Evolutionary conservation across 37 sponge, comb jelly and placozoan genomes (phyloP).

Genomic region (Beroe forskalii): DNA sequence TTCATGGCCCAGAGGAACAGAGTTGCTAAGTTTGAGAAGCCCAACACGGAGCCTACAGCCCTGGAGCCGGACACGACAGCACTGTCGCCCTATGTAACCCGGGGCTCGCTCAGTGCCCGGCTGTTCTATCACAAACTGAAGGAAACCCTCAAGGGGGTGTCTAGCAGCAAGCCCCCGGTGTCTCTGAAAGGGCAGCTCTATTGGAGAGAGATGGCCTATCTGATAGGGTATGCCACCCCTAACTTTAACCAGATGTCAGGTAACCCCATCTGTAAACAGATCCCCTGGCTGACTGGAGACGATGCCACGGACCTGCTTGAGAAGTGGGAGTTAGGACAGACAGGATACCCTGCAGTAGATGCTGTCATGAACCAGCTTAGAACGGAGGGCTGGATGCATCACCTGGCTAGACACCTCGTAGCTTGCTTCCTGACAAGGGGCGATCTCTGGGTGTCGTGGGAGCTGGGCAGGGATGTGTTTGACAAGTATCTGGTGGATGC

Average conservation of each 20-base stretch:
- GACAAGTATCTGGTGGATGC: conserved; percentile 80
- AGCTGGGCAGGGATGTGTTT: conserved; percentile 80
- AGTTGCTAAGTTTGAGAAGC: conserved; percentile 61
- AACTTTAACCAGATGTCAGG: conserved; percentile 77
- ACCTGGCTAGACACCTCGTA: conserved; percentile 73
- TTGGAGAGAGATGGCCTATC: conserved; percentile 80
- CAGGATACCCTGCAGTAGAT: conserved; percentile 92
- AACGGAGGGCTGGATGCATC: conserved; percentile 81
- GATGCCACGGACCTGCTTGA: conserved; percentile 64
- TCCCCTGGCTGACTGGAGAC: conserved; percentile 78
- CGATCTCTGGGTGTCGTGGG: conserved; percentile 85
- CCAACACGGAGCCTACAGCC: conserved; percentile 42
- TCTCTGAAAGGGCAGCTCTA: conserved; percentile 72
- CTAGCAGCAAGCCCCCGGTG: conserved; percentile 52
- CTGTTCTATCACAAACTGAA: conserved; percentile 70
- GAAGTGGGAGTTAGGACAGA: conserved; percentile 71
- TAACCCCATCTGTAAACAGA: conserved; percentile 78
- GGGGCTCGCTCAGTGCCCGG: conserved; percentile 82
- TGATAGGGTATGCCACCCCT: conserved; percentile 69
- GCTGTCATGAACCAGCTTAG: conserved; percentile 79
- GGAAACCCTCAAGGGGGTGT: background rate
- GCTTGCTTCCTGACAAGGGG: conserved; percentile 90
- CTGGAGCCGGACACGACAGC: conserved; percentile 69
- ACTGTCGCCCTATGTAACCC: conserved; percentile 82
- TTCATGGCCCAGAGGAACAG: conserved; percentile 70